A percentile compares a stretch with the other conserved stretches of the same genome.
These are phyloP conservation scores for Emys orbicularis DNA, from an alignment of 2,797 vertebrate species.

Conservation along the genomic window DNA sequence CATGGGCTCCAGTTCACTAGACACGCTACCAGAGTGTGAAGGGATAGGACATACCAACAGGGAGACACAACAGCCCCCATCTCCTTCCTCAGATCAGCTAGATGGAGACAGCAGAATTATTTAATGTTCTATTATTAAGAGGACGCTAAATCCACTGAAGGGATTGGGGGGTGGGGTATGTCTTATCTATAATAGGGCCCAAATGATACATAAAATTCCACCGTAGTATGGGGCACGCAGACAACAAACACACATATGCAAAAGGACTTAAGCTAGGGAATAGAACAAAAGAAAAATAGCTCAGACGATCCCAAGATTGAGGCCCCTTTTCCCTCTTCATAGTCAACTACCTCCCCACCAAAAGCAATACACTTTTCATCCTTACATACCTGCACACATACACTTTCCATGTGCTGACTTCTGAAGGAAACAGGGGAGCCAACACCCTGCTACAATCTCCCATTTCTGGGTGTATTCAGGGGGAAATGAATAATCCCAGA, in stretches of 20 bases:
- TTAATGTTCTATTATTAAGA: background rate
- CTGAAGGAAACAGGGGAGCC: background rate
- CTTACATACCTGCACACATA: background rate
- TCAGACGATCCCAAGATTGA: background rate
- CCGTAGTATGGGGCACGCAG: background rate
- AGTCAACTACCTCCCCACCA: background rate
- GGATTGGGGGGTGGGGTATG: background rate
- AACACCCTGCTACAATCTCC: background rate
- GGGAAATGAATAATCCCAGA: background rate
- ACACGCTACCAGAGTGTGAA: background rate
- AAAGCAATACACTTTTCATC: background rate
- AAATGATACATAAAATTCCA: background rate
- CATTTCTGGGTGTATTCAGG: background rate
- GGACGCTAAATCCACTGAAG: background rate
- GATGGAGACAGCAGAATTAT: background rate
- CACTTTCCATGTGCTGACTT: background rate
- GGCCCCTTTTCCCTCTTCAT: background rate
- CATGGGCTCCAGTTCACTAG: slow-evolving; percentile 7
- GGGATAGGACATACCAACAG: background rate
- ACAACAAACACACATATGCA: background rate
- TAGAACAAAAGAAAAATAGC: background rate
- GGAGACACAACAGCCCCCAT: background rate
- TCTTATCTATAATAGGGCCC: background rate
- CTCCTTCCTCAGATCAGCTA: background rate
- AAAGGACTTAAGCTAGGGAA: background rate